A percentile compares a stretch with the other conserved stretches of the same genome.
Evolutionary conservation across 2,888 invertebrate species (phyloP).

Genomic region (Bibio marci): DNA sequence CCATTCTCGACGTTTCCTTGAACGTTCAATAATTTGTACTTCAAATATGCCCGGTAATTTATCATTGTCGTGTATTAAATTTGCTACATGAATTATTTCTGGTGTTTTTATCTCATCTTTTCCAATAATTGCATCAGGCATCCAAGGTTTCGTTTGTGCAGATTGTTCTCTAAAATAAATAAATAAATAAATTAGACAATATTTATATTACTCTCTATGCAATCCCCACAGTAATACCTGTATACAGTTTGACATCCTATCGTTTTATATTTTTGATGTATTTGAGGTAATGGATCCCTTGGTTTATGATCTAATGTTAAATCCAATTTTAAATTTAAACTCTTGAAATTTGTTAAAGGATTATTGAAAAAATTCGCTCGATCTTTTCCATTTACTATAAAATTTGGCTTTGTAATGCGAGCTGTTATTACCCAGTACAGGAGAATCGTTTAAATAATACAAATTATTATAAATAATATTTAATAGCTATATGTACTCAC

Average conservation of each 20-base stretch:
- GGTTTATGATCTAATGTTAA: too few species aligned
- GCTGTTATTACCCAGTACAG: neutral
- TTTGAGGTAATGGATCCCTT: neutral
- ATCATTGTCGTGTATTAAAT: slow-evolving; percentile 16
- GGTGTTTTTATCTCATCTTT: slow-evolving; percentile 12
- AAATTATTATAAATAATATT: neutral
- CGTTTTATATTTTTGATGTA: slow-evolving; percentile 18
- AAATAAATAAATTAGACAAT: neutral
- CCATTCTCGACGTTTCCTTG: slow-evolving; percentile 47
- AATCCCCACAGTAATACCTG: too few species aligned
- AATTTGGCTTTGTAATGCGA: neutral
- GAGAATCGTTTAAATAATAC: neutral
- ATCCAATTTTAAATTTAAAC: too few species aligned
- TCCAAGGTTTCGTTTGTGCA: slow-evolving; percentile 62
- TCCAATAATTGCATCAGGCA: slow-evolving; percentile 30
- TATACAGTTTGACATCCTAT: slow-evolving; percentile 10
- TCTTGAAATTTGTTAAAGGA: too few species aligned
- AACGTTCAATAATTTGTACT: slow-evolving; percentile 43
- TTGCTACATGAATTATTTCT: slow-evolving; percentile 21
- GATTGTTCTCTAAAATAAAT: slow-evolving; percentile 60
- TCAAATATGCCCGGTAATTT: slow-evolving; percentile 24
- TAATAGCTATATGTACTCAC: too few species aligned
- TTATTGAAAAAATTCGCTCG: slow-evolving; percentile 12
- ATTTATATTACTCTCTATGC: too few species aligned
- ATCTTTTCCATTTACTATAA: slow-evolving; percentile 10